A percentile compares a stretch with the other conserved stretches of the same genome.
These are phyloP conservation scores for Antedon mediterranea DNA, from an alignment of 53 echinoderm and acorn worm genomes.

Conservation along the genomic window DNA sequence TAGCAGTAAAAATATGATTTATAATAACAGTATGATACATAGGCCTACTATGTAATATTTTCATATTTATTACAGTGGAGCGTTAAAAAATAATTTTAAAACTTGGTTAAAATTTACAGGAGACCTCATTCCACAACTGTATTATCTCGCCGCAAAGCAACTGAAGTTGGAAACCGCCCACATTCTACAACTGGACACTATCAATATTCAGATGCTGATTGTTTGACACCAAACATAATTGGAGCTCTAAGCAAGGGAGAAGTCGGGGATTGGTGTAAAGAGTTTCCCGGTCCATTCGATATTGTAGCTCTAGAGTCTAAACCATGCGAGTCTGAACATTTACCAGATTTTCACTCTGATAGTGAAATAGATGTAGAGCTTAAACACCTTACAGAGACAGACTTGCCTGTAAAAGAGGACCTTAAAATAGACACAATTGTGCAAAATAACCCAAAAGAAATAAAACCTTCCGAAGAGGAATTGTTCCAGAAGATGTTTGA, in stretches of 20 bases:
- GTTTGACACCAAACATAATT: constrained; percentile 56
- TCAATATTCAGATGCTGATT: constrained; percentile 28
- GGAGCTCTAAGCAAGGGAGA: constrained; percentile 30
- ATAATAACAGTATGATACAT: too few relatives aligned
- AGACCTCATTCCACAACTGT: constrained; percentile 50
- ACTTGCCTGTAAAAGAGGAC: too few relatives aligned
- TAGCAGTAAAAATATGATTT: too few relatives aligned
- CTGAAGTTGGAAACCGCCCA: constrained; percentile 29
- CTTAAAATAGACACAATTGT: too few relatives aligned
- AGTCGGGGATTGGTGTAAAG: neutral
- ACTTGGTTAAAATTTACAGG: constrained; percentile 17
- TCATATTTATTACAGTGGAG: too few relatives aligned
- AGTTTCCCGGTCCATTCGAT: constrained; percentile 62
- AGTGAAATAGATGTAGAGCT: neutral
- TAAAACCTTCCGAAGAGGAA: neutral
- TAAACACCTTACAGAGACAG: neutral
- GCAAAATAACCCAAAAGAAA: too few relatives aligned
- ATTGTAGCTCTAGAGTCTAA: constrained; percentile 36
- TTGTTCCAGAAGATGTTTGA: constrained; percentile 7
- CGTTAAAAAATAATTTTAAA: neutral
- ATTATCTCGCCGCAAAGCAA: constrained; percentile 9
- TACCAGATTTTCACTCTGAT: neutral
- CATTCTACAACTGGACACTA: constrained; percentile 31
- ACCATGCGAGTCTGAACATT: neutral
- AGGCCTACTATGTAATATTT: too few relatives aligned